Conservation (phyloP, 1,140 invertebrate species). For the Calephelis nemesis region DNA sequence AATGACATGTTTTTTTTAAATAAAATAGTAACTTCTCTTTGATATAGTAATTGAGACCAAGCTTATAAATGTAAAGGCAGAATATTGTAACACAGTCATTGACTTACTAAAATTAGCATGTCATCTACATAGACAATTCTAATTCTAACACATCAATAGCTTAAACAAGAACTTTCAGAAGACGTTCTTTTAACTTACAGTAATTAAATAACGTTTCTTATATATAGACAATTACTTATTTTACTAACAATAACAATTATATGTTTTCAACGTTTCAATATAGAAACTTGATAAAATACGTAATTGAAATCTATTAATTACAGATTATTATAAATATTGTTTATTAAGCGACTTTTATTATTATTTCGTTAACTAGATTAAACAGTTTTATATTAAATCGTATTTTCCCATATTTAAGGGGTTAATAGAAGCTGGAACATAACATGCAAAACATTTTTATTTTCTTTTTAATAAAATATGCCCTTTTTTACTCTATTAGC, state of each 20-base stretch:
- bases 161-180: constrained; percentile 23
- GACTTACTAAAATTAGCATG: constrained; percentile 29
- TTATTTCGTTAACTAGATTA: constrained; percentile 14
- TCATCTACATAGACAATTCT: constrained; percentile 31
- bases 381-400: constrained; percentile 8
- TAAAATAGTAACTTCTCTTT: constrained; percentile 27
- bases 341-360: constrained; percentile 20
- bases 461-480: neutral
- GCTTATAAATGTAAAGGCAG: constrained; percentile 36
- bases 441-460: neutral
- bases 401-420: neutral
- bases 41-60: constrained; percentile 31
- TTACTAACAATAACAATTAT: constrained; percentile 13
- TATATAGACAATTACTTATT: constrained; percentile 11
- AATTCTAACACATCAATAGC: constrained; percentile 31
- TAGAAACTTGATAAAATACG: constrained; percentile 34
- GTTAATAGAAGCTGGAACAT: neutral
- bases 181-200: constrained; percentile 21
- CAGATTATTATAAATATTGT: constrained; percentile 18
- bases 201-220: constrained; percentile 23
- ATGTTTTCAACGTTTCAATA: constrained; percentile 23
- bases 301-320: constrained; percentile 21
- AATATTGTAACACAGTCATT: constrained; percentile 35
- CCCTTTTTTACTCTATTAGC: neutral
- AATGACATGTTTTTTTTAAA: constrained; percentile 27